phyloP scores from a whole-genome alignment of 2,113 vertebrate genomes.

The Choloepus hoffmanni region DNA sequence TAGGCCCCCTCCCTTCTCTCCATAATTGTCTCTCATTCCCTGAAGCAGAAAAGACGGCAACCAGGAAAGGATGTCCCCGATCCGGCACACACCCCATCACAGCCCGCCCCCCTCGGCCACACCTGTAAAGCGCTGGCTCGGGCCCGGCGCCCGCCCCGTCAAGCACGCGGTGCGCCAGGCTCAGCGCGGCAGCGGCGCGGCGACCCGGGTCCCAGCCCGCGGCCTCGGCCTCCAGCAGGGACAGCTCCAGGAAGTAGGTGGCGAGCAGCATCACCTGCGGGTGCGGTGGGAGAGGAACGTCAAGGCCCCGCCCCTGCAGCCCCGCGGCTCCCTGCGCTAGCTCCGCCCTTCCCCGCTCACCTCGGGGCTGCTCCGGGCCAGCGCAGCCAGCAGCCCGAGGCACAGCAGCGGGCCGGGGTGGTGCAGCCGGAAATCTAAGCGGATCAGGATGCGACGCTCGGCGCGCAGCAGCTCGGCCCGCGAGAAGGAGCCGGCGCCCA shows the following conservation, averaged over 20 bases:
- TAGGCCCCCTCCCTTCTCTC: rapidly evolving
- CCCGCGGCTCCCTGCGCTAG: not conserved
- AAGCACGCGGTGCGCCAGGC: slow-evolving; percentile 87
- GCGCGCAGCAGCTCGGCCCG: slow-evolving; percentile 89
- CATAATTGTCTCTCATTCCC: not conserved
- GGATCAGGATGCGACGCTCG: slow-evolving; percentile 89
- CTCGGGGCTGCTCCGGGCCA: slow-evolving; percentile 86
- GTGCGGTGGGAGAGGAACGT: rapidly evolving
- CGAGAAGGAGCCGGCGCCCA: slow-evolving; percentile 91
- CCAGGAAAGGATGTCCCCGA: not conserved
- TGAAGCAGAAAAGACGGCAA: not conserved
- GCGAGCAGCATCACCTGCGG: slow-evolving; percentile 88
- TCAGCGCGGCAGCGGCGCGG: slow-evolving; percentile 89
- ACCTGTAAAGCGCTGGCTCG: slow-evolving; percentile 89
- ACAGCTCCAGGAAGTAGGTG: slow-evolving; percentile 92
- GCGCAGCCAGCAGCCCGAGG: slow-evolving; percentile 86
- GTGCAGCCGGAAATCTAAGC: slow-evolving; percentile 89
- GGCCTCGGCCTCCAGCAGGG: slow-evolving; percentile 89
- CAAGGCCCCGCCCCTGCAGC: not conserved
- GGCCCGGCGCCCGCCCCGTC: slow-evolving; percentile 81
- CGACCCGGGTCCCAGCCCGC: slow-evolving; percentile 87
- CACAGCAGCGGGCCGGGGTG: slow-evolving; percentile 89
- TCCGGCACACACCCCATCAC: not conserved
- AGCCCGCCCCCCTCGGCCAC: not conserved
- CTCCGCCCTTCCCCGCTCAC: slow-evolving; percentile 66